Evolutionary conservation across 2,113 vertebrate species (phyloP).

Genomic region (Calyptomena viridis): DNA sequence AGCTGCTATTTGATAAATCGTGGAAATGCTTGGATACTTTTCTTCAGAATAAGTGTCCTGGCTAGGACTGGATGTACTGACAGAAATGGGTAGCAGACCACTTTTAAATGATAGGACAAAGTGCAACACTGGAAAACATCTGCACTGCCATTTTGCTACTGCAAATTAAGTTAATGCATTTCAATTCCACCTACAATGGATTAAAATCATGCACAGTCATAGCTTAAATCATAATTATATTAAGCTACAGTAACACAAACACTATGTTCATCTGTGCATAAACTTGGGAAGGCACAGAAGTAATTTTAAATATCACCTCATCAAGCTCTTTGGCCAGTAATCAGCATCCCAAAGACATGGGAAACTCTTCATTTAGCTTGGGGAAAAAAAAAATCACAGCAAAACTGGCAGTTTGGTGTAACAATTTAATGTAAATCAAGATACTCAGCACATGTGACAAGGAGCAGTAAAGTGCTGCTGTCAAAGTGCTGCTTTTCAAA

Average conservation of each 20-base stretch:
- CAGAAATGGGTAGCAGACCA: not conserved
- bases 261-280: not conserved
- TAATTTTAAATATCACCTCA: not conserved
- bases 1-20: not conserved
- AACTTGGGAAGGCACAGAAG: not conserved
- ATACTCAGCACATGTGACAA: not conserved
- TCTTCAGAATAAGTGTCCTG: not conserved
- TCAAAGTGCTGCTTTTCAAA: not conserved
- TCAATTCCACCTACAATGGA: not conserved
- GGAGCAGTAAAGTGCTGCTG: not conserved
- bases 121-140: not conserved
- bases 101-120: not conserved
- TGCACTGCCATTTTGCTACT: not conserved
- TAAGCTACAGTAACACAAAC: not conserved
- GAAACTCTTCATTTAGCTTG: not conserved
- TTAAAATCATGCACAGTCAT: not conserved
- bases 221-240: not conserved
- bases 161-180: not conserved
- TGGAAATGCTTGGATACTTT: not conserved
- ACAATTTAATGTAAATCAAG: not conserved
- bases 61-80: not conserved
- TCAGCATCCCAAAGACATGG: not conserved
- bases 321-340: not conserved
- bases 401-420: not conserved
- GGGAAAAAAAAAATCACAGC: not conserved